A percentile compares a stretch with the other conserved stretches of the same genome.
phyloP scores from a whole-genome alignment of 2,888 invertebrate species.

The Heliconius ismenius region DNA sequence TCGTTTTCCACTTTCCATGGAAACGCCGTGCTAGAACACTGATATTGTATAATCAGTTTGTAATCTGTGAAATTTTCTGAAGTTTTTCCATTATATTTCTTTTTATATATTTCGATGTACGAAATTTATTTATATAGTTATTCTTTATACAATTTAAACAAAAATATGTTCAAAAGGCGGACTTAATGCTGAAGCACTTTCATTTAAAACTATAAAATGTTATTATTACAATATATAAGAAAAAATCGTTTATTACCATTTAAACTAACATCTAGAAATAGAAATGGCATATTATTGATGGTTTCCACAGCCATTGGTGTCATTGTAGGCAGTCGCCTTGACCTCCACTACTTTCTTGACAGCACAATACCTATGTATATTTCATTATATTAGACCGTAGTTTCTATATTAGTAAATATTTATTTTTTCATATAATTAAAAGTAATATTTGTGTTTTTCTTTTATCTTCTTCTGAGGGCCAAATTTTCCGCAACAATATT shows the following conservation, averaged over 20 bases:
- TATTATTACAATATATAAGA: not conserved
- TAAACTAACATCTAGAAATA: not conserved
- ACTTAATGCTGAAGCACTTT: no score
- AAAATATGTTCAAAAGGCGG: no score
- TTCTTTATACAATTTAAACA: no score
- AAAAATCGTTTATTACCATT: not conserved
- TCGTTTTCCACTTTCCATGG: no score
- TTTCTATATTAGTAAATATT: not conserved
- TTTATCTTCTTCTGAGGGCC: not conserved
- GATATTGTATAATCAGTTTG: no score
- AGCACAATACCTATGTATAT: not conserved
- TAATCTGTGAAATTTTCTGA: no score
- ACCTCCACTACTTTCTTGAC: constrained; percentile 3
- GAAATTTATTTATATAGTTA: no score
- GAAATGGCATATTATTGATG: constrained; percentile 14
- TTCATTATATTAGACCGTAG: not conserved
- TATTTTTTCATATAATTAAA: not conserved
- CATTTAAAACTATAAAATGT: no score
- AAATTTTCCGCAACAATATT: not conserved
- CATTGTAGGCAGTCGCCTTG: not conserved
- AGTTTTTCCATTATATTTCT: no score
- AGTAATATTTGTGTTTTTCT: not conserved
- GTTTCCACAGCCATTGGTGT: not conserved
- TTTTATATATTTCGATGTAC: no score
- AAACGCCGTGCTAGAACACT: no score